Percentiles rank a stretch among this genome's conserved stretches.
These are phyloP conservation scores for Melangyna quadrimaculata DNA, from an alignment of 2,888 invertebrate genomes.

Conservation along the genomic window DNA sequence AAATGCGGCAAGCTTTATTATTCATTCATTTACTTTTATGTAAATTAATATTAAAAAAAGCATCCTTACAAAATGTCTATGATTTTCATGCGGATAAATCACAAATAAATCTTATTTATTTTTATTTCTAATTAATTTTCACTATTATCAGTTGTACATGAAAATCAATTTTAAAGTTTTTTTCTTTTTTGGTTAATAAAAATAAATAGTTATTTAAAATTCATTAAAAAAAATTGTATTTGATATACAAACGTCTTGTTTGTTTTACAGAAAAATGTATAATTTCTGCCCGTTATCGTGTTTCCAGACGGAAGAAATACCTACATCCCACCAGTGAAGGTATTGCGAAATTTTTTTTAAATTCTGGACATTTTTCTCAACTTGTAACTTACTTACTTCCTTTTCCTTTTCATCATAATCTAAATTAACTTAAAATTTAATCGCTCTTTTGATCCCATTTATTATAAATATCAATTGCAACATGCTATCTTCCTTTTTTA, in stretches of 20 bases:
- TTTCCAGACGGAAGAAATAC: constrained; percentile 74
- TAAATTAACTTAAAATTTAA: constrained; percentile 43
- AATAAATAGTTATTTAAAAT: constrained; percentile 47
- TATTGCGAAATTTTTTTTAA: constrained; percentile 73
- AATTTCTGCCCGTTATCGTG: constrained; percentile 73
- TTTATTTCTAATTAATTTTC: background rate
- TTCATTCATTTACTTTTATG: background rate
- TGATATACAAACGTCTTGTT: constrained; percentile 73
- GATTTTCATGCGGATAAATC: background rate
- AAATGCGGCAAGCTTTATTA: background rate
- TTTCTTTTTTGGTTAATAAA: constrained; percentile 21
- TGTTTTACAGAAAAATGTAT: constrained; percentile 78
- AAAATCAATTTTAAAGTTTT: background rate
- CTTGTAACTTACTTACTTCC: constrained; percentile 69
- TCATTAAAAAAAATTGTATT: constrained; percentile 61
- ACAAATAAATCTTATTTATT: background rate
- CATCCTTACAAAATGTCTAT: background rate
- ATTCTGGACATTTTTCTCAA: constrained; percentile 72
- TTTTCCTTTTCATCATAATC: constrained; percentile 60
- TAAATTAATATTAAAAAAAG: background rate
- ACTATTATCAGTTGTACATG: background rate
- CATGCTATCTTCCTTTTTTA: constrained; percentile 67
- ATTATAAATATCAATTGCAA: constrained; percentile 60
- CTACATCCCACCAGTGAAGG: constrained; percentile 74
- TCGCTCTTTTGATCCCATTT: constrained; percentile 62